These are phyloP conservation scores for Cryptomyrus ogoouensis DNA, from an alignment of 2,113 vertebrate species.

Conservation along the genomic window DNA sequence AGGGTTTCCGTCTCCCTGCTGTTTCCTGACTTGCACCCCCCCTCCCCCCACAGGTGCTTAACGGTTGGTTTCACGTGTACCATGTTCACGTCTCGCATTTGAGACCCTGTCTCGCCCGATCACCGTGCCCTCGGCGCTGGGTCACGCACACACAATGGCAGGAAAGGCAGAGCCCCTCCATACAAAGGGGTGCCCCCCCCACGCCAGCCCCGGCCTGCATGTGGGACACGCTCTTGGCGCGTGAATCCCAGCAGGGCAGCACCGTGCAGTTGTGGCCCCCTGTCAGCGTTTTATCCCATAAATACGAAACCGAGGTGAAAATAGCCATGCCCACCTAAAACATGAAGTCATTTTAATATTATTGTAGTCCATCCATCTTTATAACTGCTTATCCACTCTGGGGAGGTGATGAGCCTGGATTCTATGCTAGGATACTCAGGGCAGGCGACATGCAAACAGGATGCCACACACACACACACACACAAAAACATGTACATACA, in stretches of 20 bases:
- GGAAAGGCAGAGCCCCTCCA: conserved; percentile 60
- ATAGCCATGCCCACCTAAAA: not conserved
- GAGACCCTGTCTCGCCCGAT: conserved; percentile 10
- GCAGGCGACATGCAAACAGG: not conserved
- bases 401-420: not conserved
- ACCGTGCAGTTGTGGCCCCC: too few species aligned
- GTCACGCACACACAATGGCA: conserved; percentile 53
- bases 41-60: not conserved
- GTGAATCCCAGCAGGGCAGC: conserved; percentile 19
- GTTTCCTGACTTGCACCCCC: not conserved
- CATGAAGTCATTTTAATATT: not conserved
- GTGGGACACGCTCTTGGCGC: conserved; percentile 15
- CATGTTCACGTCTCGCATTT: conserved; percentile 37
- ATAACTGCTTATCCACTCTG: not conserved
- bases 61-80: not conserved
- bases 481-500: not conserved
- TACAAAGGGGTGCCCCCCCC: conserved; percentile 42
- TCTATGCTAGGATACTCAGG: not conserved
- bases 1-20: not conserved
- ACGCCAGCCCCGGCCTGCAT: conserved; percentile 1
- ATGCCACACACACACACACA: not conserved
- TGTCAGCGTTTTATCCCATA: not conserved
- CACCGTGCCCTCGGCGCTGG: not conserved
- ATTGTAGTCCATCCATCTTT: not conserved
- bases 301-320: not conserved